Conservation (phyloP, 2,797 vertebrate species). For the Pampus argenteus region DNA sequence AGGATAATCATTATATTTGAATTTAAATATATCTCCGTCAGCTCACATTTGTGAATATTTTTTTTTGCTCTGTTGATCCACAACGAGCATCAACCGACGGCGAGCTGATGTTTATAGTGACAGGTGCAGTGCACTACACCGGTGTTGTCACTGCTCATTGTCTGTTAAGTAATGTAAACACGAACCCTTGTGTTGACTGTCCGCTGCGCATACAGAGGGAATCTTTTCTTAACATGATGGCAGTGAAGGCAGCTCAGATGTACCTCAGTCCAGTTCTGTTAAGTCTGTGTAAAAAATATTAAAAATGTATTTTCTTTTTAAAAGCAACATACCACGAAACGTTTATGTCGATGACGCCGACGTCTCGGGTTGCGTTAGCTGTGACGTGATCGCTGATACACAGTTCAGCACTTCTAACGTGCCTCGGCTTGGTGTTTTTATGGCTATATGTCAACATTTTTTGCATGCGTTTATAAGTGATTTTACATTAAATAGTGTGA, state of each 20-base stretch:
- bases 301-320: background rate
- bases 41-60: background rate
- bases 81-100: background rate
- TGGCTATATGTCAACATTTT: background rate
- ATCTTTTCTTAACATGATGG: background rate
- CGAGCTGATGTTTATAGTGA: background rate
- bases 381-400: no score
- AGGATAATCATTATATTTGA: background rate
- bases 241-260: background rate
- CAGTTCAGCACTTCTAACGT: background rate
- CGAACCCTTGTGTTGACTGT: background rate
- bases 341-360: background rate
- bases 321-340: background rate
- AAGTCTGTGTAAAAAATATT: no score
- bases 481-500: background rate
- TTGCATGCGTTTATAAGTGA: background rate
- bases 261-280: background rate
- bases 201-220: background rate
- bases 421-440: background rate
- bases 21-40: background rate
- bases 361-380: background rate
- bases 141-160: background rate
- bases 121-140: background rate
- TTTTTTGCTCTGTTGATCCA: slow-evolving; percentile 9
- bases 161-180: background rate